Base-by-base conservation (phyloP, 2,888 invertebrate species). In the Hirtodrosophila duncani region DNA sequence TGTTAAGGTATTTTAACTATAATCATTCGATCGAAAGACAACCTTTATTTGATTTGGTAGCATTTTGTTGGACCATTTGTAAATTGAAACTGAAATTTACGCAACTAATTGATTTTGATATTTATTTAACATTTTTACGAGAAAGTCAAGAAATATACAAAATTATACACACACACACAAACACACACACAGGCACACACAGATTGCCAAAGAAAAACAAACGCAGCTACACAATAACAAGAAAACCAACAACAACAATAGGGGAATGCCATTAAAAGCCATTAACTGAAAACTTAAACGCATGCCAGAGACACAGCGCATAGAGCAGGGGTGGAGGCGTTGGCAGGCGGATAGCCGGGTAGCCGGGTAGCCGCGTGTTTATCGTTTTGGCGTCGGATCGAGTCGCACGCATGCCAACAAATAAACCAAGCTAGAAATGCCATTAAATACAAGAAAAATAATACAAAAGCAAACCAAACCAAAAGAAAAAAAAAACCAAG, bases 281-380 rank as follows among this genome's bases (percentile, higher is more conserved):
- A 79, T 79, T 79, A 79, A 81, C 79, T 82, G 71, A 64, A 82
- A 82, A 81, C 81, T 82, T 68, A 74, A 81, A 78, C 78, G 69
- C 81, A 72, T 78, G 69, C 63, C 78, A 63, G 56, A 68, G 67
- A 75, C 60, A 63, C 34, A 6, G 9, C 26, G 13, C 31, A 4
- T 24, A n/a, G 33, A 24, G 36, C 14, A 34, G 13, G 26, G 48
- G 24, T 7, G 13, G 26, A 18, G 52, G 52, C 23, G 45, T 21
- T 24, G 24, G 26, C 33, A 34, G 11, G 14, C n/a, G 39, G 59
- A 51, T 37, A 23, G 37, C 34, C 38, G 56, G 39, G 46, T 46
- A 37, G 45, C 51, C 36, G 26, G 3, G 4, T 4, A 7, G 37
- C 79, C 65, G 72, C 58, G 65, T 72, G 81, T 72, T 72, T 72